Evolutionary conservation across 2,113 vertebrate species (phyloP).

Genomic region (Melanerpes aurifrons): DNA sequence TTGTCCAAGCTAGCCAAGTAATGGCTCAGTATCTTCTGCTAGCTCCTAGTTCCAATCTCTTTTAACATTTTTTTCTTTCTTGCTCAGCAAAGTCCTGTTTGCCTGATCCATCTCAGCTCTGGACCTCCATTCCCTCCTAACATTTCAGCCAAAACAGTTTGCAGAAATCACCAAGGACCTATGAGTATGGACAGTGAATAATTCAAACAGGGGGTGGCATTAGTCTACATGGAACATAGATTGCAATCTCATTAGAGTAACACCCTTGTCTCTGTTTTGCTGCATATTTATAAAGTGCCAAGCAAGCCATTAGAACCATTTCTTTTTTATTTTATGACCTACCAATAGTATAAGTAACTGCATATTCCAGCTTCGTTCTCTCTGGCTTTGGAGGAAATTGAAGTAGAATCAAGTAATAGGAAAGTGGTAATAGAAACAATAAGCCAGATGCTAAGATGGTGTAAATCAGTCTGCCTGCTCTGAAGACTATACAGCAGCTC

Average conservation of each 20-base stretch:
- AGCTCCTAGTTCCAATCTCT: neutral
- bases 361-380: constrained; percentile 1
- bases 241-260: neutral
- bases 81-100: neutral
- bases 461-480: constrained; percentile 12
- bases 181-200: neutral
- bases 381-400: constrained; percentile 10
- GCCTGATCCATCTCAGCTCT: neutral
- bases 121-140: neutral
- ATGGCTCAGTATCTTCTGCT: neutral
- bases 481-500: neutral
- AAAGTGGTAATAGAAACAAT: constrained; percentile 23
- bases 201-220: neutral
- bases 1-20: neutral
- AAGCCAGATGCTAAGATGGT: constrained; percentile 17
- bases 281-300: neutral
- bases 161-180: neutral
- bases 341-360: neutral
- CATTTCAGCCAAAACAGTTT: neutral
- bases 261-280: neutral
- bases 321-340: constrained; percentile 33
- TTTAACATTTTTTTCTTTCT: neutral
- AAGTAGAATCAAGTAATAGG: constrained; percentile 10
- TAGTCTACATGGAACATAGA: neutral
- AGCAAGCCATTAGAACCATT: constrained; percentile 3